Percentiles rank a stretch among this genome's conserved stretches.
These are phyloP conservation scores for Phortica variegata DNA, from an alignment of 1,140 invertebrate species.

Conservation along the genomic window DNA sequence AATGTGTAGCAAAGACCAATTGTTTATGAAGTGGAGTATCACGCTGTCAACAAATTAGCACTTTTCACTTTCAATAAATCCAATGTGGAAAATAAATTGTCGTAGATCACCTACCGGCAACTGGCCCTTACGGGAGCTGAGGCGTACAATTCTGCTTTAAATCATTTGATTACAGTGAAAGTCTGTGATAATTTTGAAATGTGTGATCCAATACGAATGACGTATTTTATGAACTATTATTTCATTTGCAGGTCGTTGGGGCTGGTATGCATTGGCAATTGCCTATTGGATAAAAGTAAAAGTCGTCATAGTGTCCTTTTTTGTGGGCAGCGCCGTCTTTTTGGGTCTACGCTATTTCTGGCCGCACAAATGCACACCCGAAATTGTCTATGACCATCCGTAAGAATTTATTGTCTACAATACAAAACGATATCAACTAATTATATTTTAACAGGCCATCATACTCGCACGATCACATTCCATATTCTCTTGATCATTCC, in stretches of 20 bases:
- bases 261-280: conserved; percentile 38
- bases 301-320: conserved; percentile 49
- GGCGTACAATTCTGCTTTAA: too few relatives aligned
- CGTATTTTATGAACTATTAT: conserved; percentile 25
- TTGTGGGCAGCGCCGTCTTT: conserved; percentile 46
- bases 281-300: conserved; percentile 55
- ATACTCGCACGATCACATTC: conserved; percentile 41
- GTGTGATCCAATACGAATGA: conserved; percentile 25
- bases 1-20: conserved; percentile 5
- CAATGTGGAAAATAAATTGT: conserved; percentile 28
- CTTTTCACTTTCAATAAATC: conserved; percentile 51
- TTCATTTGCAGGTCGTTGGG: conserved; percentile 31
- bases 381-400: conserved; percentile 46
- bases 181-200: conserved; percentile 7
- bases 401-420: conserved; percentile 17
- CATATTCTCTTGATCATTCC: conserved; percentile 36
- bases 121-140: too few relatives aligned
- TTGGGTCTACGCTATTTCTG: conserved; percentile 39
- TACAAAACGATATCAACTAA: conserved; percentile 31
- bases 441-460: too few relatives aligned
- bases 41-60: conserved; percentile 43
- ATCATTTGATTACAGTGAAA: conserved; percentile 34
- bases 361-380: conserved; percentile 34
- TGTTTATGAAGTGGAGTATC: conserved; percentile 30
- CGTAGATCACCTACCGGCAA: conserved; percentile 21